phyloP scores from a whole-genome alignment of 2,797 vertebrate species.

The Trichosurus vulpecula region DNA sequence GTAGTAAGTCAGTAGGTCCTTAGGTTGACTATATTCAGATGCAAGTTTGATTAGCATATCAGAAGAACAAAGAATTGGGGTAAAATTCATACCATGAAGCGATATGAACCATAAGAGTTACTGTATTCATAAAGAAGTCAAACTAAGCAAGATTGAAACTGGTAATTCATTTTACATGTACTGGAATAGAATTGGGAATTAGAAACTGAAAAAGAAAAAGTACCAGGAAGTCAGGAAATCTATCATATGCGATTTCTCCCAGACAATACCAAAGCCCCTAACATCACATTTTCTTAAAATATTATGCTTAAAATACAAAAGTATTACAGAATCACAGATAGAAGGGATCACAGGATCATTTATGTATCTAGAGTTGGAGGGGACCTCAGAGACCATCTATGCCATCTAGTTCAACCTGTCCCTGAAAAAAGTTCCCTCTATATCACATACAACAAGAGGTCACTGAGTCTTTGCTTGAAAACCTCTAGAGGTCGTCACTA shows the following conservation, averaged over 20 bases:
- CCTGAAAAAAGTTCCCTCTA: background rate
- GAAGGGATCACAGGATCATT: conserved; percentile 52
- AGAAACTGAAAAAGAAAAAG: background rate
- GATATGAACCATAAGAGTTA: background rate
- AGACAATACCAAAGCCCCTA: conserved; percentile 9
- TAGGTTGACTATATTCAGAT: background rate
- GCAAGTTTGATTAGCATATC: background rate
- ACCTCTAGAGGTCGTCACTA: background rate
- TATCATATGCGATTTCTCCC: background rate
- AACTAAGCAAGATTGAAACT: background rate
- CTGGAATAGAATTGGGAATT: background rate
- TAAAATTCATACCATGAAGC: background rate
- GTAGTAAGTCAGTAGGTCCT: background rate
- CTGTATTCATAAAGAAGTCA: background rate
- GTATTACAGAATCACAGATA: conserved; percentile 32
- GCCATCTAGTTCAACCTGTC: background rate
- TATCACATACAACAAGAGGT: background rate
- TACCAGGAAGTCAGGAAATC: background rate
- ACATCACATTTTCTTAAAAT: conserved; percentile 45
- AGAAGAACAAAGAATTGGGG: background rate
- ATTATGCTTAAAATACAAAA: conserved; percentile 40
- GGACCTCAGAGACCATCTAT: background rate
- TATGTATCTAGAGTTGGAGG: background rate
- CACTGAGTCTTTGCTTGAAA: background rate
- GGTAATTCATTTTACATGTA: background rate